Evolutionary conservation across 2,888 invertebrate genomes (phyloP).

Genomic region (Agonopterix arenella): DNA sequence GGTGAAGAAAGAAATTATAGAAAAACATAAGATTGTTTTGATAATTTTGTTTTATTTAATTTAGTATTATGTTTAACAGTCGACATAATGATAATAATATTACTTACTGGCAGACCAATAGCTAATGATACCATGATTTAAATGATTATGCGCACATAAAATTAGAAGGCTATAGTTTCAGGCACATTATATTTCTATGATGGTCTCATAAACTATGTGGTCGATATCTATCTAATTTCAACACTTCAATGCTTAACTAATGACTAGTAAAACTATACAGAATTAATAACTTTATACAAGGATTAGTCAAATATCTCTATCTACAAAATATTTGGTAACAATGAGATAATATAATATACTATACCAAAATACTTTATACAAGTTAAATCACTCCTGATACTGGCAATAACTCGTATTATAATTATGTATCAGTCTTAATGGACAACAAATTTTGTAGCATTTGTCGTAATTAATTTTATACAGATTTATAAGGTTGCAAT

Average conservation of each 20-base stretch:
- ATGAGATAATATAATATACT: conserved; percentile 62
- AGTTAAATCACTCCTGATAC: conserved; percentile 51
- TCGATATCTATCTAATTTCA: conserved; percentile 41
- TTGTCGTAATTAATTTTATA: conserved; percentile 9
- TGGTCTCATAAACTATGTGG: conserved; percentile 29
- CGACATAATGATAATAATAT: conserved; percentile 33
- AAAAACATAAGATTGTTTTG: conserved; percentile 26
- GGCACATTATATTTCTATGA: not conserved
- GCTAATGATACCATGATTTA: conserved; percentile 8
- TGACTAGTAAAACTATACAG: conserved; percentile 71
- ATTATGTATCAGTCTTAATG: conserved; percentile 65
- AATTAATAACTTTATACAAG: conserved; percentile 41
- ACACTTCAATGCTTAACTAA: conserved; percentile 58
- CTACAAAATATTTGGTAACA: conserved; percentile 76
- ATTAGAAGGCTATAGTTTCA: not conserved
- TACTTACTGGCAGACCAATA: conserved; percentile 33
- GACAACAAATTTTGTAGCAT: conserved; percentile 31
- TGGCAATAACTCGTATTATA: conserved; percentile 50
- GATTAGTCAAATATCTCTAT: conserved; percentile 44
- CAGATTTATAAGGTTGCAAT: conserved; percentile 17
- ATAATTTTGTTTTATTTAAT: conserved; percentile 48
- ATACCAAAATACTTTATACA: conserved; percentile 66
- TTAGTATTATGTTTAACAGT: conserved; percentile 55
- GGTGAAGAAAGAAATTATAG: not conserved
- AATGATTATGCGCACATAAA: not conserved